Conservation (phyloP, 2,797 vertebrate species). For the Thripadectes ignobilis region DNA sequence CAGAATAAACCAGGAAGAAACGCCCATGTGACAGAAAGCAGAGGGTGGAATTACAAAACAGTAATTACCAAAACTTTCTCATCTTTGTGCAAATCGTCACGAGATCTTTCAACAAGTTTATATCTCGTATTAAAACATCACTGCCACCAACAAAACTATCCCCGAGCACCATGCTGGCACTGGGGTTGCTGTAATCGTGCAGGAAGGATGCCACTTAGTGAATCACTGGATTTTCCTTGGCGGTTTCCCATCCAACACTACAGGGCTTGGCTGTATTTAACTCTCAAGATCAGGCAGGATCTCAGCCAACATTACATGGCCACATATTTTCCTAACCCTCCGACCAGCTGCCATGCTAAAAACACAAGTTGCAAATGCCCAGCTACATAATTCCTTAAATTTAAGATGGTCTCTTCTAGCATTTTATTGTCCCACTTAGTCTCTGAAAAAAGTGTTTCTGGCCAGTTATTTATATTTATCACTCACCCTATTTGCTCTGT, state of each 20-base stretch:
- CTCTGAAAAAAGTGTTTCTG: neutral
- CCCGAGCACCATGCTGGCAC: slow-evolving; percentile 23
- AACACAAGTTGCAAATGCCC: neutral
- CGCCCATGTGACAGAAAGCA: neutral
- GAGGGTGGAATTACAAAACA: neutral
- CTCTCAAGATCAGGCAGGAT: slow-evolving; percentile 48
- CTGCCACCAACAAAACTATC: slow-evolving; percentile 2
- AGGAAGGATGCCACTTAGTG: slow-evolving; percentile 39
- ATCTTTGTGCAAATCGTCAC: neutral
- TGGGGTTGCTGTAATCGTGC: neutral
- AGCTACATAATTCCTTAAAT: neutral
- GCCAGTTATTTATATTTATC: neutral
- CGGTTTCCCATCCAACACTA: slow-evolving; percentile 44
- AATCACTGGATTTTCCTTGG: slow-evolving; percentile 67
- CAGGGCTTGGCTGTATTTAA: slow-evolving; percentile 54
- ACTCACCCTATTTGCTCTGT: neutral
- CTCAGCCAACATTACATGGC: slow-evolving; percentile 52
- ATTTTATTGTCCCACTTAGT: neutral
- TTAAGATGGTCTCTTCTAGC: neutral
- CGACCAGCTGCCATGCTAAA: slow-evolving; percentile 33
- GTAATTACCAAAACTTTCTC: neutral
- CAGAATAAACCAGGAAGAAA: neutral
- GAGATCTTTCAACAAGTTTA: neutral
- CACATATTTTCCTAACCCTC: slow-evolving; percentile 61
- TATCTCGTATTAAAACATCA: neutral